Percentiles rank a stretch among this genome's conserved stretches.
These are phyloP conservation scores for Tribolium freemani DNA, from an alignment of 2,888 invertebrate species.

Conservation along the genomic window DNA sequence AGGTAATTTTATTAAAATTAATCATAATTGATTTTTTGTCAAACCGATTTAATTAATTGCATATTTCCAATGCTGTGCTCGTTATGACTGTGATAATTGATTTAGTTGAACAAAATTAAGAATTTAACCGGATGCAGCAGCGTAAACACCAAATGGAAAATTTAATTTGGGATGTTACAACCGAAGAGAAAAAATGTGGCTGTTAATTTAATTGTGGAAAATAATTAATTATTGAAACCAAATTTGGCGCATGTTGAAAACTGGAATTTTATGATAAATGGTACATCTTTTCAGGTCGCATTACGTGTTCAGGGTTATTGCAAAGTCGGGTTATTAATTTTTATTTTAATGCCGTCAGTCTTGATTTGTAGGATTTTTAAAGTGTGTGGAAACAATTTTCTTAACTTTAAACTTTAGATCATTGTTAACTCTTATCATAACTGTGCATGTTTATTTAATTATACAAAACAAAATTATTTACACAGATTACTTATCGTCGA, in stretches of 20 bases:
- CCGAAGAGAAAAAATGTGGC: not conserved
- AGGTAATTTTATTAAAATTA: not conserved
- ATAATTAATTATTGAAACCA: not conserved
- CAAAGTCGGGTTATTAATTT: not conserved
- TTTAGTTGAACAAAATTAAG: not conserved
- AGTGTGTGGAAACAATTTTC: not conserved
- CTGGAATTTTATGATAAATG: not conserved
- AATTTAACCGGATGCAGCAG: not conserved
- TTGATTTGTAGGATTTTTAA: not conserved
- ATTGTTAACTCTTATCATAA: conserved; percentile 39
- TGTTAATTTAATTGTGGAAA: not conserved
- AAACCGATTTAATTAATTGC: not conserved
- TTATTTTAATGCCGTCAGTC: not conserved
- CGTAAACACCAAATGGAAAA: not conserved
- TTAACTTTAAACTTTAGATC: conserved; percentile 6
- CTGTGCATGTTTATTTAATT: conserved; percentile 36
- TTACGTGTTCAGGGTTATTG: not conserved
- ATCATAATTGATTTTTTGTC: not conserved
- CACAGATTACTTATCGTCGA: conserved; percentile 31
- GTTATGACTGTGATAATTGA: not conserved
- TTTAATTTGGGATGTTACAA: not conserved
- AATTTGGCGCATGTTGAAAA: not conserved
- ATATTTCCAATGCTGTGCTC: not conserved
- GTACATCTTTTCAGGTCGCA: not conserved
- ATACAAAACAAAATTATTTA: conserved; percentile 37